Percentiles rank a stretch among this genome's conserved stretches.
phyloP scores from a whole-genome alignment of 92 coral and sea anemone genomes.

The Porites rus region DNA sequence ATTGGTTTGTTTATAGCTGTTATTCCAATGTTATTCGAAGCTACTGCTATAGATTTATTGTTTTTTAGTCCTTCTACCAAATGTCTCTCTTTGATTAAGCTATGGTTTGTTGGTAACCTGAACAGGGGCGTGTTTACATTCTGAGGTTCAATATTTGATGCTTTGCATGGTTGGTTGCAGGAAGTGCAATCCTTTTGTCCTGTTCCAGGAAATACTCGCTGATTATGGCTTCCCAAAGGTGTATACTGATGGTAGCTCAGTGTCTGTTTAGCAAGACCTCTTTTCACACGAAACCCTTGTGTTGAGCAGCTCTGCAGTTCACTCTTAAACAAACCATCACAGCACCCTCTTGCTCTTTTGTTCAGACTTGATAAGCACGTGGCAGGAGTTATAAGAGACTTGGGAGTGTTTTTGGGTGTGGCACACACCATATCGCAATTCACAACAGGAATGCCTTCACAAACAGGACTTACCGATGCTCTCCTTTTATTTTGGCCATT shows the following conservation, averaged over 20 bases:
- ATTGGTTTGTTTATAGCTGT: neutral
- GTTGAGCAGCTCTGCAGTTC: neutral
- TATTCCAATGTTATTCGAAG: neutral
- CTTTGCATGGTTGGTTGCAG: conserved; percentile 3
- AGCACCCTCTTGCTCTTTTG: neutral
- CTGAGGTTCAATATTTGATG: conserved; percentile 32
- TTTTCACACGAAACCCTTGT: conserved; percentile 38
- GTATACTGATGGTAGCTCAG: conserved; percentile 13
- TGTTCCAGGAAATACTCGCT: neutral
- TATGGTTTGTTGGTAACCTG: neutral
- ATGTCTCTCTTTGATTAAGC: neutral
- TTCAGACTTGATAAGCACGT: conserved; percentile 34
- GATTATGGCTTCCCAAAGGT: neutral
- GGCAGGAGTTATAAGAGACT: conserved; percentile 15
- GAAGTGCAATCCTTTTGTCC: neutral
- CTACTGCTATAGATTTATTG: neutral
- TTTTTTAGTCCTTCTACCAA: neutral
- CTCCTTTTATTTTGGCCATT: conserved; percentile 4
- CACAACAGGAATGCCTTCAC: neutral
- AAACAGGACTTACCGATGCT: neutral
- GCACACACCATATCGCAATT: too few species aligned
- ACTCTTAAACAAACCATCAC: neutral
- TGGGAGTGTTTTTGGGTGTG: neutral
- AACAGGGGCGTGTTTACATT: conserved; percentile 2
- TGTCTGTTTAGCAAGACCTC: conserved; percentile 62